Evolutionary conservation across 2,797 vertebrate genomes (phyloP), one percentile per base, ranked within the genome.

Genomic region (Heterohyrax brucei): DNA sequence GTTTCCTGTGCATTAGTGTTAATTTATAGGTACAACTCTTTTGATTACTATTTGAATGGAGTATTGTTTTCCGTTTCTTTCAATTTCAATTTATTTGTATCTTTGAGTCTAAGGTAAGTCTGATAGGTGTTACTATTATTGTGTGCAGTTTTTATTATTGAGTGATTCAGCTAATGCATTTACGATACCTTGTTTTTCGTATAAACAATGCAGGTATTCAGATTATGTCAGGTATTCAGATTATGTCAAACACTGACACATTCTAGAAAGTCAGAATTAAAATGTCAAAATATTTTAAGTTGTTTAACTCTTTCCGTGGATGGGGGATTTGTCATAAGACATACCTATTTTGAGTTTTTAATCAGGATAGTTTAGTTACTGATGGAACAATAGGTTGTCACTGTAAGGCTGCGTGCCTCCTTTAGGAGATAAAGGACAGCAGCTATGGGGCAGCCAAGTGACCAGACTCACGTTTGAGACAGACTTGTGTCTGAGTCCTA

Each of bases 231-330:
- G 56, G 30, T 62, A 89, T 12, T 13, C 46, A 78, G 33, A 61
- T 61, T 24, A 46, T 75, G 66, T 83, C 39, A 75, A 26, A 28
- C 46, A 93, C 66, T 86, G 19, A 84, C 88, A 85, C 22, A 75
- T 86, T 78, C 62, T 89, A 39, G 39, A 18, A 92, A 78, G n/a
- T 95, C 80, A 61, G 46, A 39, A 85, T 3, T 44, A 92, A 92
- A 79, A 87, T 62, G 56, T 87, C 28, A 73, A 73, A 77, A 59
- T 68, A 92, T 68, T 82, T 93, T 59, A 33, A 83, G 87, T 59
- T 94, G 24, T 5, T 90, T 87, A 92, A 82, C 22, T 86, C 70
- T 94, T 93, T 84, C 22, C 46, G 46, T 26, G 14, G n/a, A 46
- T 77, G 33, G 73, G 16, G 24, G 92, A 79, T 48, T 94, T 48